phyloP scores from a whole-genome alignment of 2,888 invertebrate genomes.

The Autographa pulchrina region DNA sequence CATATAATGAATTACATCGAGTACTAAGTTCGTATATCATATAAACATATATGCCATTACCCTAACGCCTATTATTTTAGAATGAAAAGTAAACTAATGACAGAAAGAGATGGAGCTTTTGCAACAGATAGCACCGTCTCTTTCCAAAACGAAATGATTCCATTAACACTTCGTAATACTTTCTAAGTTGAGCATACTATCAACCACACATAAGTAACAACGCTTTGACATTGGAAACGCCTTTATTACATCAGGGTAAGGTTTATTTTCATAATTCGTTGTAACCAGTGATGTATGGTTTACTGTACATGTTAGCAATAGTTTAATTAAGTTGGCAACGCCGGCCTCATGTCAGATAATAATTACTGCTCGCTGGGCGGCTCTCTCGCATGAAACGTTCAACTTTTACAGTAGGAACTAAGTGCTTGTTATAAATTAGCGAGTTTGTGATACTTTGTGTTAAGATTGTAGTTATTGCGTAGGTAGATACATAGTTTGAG shows the following conservation, averaged over 20 bases:
- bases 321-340: constrained; percentile 61
- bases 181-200: not conserved
- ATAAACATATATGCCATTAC: not conserved
- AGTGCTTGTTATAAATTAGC: constrained; percentile 20
- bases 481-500: no score
- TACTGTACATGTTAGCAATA: constrained; percentile 33
- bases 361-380: constrained; percentile 49
- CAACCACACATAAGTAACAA: not conserved
- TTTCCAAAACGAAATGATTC: not conserved
- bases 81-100: not conserved
- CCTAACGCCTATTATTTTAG: not conserved
- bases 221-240: not conserved
- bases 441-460: not conserved
- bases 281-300: not conserved
- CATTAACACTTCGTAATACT: not conserved
- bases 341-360: constrained; percentile 54
- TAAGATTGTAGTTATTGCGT: not conserved
- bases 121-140: not conserved
- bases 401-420: constrained; percentile 27
- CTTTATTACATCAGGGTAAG: not conserved
- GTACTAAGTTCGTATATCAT: constrained; percentile 20
- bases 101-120: not conserved
- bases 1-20: constrained; percentile 16
- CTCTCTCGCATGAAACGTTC: constrained; percentile 24
- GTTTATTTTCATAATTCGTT: not conserved